Evolutionary conservation across 1,140 invertebrate species (phyloP), one percentile per base, ranked within the genome.

Genomic region (Tetragonula clypearis): DNA sequence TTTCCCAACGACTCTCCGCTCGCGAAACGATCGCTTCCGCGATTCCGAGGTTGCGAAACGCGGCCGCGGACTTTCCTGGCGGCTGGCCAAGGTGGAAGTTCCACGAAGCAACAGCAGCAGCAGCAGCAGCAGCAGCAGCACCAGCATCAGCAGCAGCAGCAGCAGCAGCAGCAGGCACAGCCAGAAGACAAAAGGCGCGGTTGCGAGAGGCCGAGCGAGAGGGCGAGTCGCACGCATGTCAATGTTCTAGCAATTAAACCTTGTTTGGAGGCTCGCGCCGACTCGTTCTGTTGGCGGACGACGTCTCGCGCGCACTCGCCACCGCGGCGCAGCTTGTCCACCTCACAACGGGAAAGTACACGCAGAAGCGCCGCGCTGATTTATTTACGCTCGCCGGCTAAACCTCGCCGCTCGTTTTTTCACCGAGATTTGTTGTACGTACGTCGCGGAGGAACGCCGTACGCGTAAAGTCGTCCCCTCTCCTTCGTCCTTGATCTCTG

Each of bases 201-300:
- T 71, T 79, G 90, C 76, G 58, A 68, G 58, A 68, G 58, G 76
- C 55, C 76, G 62, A 49, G 71, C 65, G 23, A 21, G 71, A 53
- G 84, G 73, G 79, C 82, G 73, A 82, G 72, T 74, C 82, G 80
- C 87, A 71, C 85, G 90, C 89, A 90, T 93, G 91, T 92, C 92
- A 92, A 93, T 93, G 91, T 86, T 76, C 77, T 79, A 85, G 91
- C 92, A 92, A 93, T 93, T 93, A 93, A 93, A 91, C 90, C 91
- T 90, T 93, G 91, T 90, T 91, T 91, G 90, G 90, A 35, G 74
- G 75, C 85, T 71, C 86, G 85, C 85, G 87, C 84, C 86, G 85
- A 73, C 82, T 87, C 85, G 88, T 91, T 87, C 86, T 89, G 79
- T 85, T 30, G 68, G 58, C 62, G 41, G 41, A 49, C 71, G 74